phyloP scores from a whole-genome alignment of 2,888 invertebrate genomes.

The Scaptomyza caliginosa region DNA sequence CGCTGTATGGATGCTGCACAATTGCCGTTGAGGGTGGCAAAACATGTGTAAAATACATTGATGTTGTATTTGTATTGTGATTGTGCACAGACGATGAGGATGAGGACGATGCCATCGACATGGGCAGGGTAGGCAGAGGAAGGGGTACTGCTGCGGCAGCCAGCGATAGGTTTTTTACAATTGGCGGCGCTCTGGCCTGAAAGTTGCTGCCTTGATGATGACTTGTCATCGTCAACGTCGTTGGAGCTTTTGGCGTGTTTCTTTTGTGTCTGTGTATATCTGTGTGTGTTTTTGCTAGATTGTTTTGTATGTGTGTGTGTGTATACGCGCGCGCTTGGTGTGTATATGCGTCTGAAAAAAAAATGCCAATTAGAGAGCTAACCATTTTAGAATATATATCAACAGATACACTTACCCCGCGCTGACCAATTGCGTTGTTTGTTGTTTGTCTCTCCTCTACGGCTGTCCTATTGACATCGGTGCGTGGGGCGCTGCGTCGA shows the following conservation, averaged over 20 bases:
- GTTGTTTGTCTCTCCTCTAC: conserved; percentile 40
- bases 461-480: conserved; percentile 59
- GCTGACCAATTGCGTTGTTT: conserved; percentile 43
- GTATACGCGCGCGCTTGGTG: conserved; percentile 53
- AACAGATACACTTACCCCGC: conserved; percentile 33
- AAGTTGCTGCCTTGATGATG: conserved; percentile 75
- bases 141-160: conserved; percentile 78
- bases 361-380: conserved; percentile 51
- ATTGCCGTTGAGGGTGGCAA: conserved; percentile 58
- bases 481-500: conserved; percentile 68
- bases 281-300: conserved; percentile 6
- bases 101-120: conserved; percentile 28
- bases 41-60: conserved; percentile 75
- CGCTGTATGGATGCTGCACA: conserved; percentile 67
- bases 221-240: conserved; percentile 66
- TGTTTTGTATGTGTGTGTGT: conserved; percentile 24
- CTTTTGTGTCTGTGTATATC: conserved; percentile 27
- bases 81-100: conserved; percentile 39
- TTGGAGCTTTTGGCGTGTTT: conserved; percentile 38
- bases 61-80: conserved; percentile 58
- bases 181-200: conserved; percentile 64
- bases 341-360: conserved; percentile 55
- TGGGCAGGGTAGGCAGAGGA: conserved; percentile 37
- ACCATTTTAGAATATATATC: conserved; percentile 38
- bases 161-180: conserved; percentile 79